phyloP scores from a whole-genome alignment of 1,140 invertebrate species.

The Plodia interpunctella region DNA sequence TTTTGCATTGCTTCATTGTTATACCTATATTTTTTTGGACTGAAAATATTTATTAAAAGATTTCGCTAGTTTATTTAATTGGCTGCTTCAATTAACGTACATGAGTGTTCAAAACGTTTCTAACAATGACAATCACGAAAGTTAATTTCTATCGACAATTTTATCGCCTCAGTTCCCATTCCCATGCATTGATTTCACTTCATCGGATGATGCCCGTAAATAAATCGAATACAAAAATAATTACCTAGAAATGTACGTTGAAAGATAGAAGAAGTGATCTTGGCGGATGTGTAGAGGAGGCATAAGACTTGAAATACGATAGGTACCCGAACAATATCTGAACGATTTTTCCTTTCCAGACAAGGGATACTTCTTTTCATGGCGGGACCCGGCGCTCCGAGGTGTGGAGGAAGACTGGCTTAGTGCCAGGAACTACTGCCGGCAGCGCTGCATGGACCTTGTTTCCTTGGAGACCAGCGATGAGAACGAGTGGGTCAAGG shows the following conservation, averaged over 20 bases:
- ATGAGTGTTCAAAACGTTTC: neutral
- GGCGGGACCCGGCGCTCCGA: conserved; percentile 84
- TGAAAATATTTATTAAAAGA: no score
- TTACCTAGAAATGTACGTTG: no score
- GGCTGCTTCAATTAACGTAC: neutral
- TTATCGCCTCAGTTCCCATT: neutral
- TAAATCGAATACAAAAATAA: no score
- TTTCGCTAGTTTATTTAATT: neutral
- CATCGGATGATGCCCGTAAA: no score
- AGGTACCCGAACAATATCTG: neutral
- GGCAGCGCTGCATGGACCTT: conserved; percentile 91
- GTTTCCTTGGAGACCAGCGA: conserved; percentile 88
- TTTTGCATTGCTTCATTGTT: no score
- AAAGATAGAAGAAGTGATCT: no score
- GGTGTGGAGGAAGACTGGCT: conserved; percentile 89
- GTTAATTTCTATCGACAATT: neutral
- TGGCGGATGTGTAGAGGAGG: no score
- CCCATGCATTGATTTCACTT: neutral
- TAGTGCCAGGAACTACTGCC: conserved; percentile 87
- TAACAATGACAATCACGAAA: neutral
- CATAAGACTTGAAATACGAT: no score
- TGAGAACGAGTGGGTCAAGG: conserved; percentile 90
- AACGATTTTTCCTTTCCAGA: conserved; percentile 49
- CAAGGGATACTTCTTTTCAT: conserved; percentile 90
- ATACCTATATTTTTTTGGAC: no score